A percentile compares a stretch with the other conserved stretches of the same genome.
phyloP scores from a whole-genome alignment of 2,888 invertebrate species.

The Pilophorus perplexus region DNA sequence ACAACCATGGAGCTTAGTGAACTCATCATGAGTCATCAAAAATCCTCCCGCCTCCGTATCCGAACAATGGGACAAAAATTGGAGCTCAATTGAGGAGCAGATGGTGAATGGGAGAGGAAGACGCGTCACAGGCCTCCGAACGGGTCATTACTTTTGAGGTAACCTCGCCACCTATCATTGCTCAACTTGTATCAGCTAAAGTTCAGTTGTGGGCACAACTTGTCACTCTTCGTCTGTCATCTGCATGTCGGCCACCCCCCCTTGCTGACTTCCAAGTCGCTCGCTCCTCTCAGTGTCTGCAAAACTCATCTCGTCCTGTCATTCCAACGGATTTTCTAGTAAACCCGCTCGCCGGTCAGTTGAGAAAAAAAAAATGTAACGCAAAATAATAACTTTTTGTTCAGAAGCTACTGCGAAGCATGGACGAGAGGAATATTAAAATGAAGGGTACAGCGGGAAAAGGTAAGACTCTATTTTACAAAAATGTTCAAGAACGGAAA shows the following conservation, averaged over 20 bases:
- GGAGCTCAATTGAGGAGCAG: constrained; percentile 42
- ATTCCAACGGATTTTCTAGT: not conserved
- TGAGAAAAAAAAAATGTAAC: too few species aligned
- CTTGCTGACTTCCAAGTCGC: constrained; percentile 20
- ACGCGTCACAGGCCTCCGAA: constrained; percentile 10
- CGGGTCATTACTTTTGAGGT: constrained; percentile 15
- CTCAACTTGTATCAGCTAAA: constrained; percentile 28
- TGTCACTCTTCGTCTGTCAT: constrained; percentile 32
- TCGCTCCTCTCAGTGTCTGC: constrained; percentile 18
- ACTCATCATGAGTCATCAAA: constrained; percentile 40
- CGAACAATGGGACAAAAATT: constrained; percentile 42
- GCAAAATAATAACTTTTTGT: too few species aligned
- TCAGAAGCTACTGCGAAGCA: too few species aligned
- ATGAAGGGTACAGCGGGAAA: too few species aligned
- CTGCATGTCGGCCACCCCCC: constrained; percentile 10
- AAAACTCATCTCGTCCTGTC: constrained; percentile 30
- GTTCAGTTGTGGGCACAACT: constrained; percentile 37
- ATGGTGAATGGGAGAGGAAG: constrained; percentile 38
- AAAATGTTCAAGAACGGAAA: too few species aligned
- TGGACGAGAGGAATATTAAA: too few species aligned
- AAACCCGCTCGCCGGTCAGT: too few species aligned
- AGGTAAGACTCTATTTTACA: too few species aligned
- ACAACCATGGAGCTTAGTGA: constrained; percentile 1
- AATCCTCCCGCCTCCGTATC: not conserved
- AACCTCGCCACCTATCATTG: constrained; percentile 25